Evolutionary conservation across 2,113 vertebrate genomes (phyloP).

Genomic region (Podiceps cristatus): DNA sequence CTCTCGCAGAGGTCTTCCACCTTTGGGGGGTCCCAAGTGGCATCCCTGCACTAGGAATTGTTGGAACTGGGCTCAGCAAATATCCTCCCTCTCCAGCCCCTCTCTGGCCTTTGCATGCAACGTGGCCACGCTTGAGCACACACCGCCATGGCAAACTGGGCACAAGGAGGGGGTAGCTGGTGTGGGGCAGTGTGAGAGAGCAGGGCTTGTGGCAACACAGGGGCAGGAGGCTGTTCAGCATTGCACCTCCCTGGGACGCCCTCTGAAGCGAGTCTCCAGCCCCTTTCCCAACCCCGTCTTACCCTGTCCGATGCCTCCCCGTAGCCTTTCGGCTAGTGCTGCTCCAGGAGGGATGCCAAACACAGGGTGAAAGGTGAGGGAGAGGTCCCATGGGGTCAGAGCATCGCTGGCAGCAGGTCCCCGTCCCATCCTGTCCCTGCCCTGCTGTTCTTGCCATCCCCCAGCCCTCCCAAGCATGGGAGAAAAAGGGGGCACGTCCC

Average conservation of each 20-base stretch:
- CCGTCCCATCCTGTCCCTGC: not conserved
- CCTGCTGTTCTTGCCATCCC: rapidly evolving
- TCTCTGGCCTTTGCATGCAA: rapidly evolving
- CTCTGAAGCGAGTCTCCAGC: not conserved
- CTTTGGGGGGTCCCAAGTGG: rapidly evolving
- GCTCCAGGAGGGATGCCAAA: not conserved
- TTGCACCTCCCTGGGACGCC: not conserved
- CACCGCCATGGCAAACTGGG: rapidly evolving
- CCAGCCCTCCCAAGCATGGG: rapidly evolving
- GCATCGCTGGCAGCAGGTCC: not conserved
- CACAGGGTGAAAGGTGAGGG: rapidly evolving
- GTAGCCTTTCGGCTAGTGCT: not conserved
- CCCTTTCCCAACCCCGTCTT: not conserved
- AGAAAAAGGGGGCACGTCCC: rapidly evolving
- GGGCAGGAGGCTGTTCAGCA: not conserved
- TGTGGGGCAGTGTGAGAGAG: rapidly evolving
- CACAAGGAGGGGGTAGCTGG: rapidly evolving
- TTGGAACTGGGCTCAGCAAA: not conserved
- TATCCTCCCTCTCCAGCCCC: rapidly evolving
- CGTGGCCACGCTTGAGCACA: rapidly evolving
- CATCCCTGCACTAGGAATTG: not conserved
- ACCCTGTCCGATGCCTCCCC: rapidly evolving
- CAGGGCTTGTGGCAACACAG: no score
- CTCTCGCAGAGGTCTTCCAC: not conserved
- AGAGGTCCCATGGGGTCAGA: not conserved